These are phyloP conservation scores for Oryzias dopingdopingensis DNA, from an alignment of 2,797 vertebrate genomes.

Conservation along the genomic window DNA sequence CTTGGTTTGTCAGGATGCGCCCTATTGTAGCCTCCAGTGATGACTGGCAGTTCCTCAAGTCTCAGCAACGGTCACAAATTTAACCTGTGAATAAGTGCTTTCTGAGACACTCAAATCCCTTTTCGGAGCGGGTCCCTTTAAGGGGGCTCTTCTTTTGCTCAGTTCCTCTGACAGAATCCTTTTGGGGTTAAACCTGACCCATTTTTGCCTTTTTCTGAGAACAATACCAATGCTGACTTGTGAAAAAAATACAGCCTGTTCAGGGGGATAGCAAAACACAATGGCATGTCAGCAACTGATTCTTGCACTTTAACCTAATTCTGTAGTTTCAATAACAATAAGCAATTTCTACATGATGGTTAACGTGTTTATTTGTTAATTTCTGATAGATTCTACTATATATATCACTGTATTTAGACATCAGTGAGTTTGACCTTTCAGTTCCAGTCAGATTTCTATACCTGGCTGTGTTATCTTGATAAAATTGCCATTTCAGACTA, in stretches of 20 bases:
- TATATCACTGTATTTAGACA: too few relatives aligned
- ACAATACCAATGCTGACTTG: conserved; percentile 21
- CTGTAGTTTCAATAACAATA: neutral
- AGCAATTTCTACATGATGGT: too few relatives aligned
- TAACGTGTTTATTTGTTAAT: too few relatives aligned
- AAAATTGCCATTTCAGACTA: too few relatives aligned
- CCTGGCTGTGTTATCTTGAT: too few relatives aligned
- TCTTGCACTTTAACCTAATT: neutral
- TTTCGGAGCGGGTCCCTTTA: conserved; percentile 41
- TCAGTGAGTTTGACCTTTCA: too few relatives aligned
- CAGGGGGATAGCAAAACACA: neutral
- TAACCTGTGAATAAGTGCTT: conserved; percentile 56
- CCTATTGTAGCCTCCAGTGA: conserved; percentile 20
- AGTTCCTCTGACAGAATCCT: conserved; percentile 27
- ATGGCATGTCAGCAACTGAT: neutral
- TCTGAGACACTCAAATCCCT: conserved; percentile 52
- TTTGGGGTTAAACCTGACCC: conserved; percentile 45
- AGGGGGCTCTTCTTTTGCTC: conserved; percentile 41
- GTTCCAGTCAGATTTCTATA: too few relatives aligned
- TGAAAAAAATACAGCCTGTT: conserved; percentile 16
- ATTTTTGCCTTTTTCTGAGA: conserved; percentile 30
- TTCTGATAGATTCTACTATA: too few relatives aligned
- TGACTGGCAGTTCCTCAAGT: conserved; percentile 36
- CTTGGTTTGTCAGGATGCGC: conserved; percentile 5
- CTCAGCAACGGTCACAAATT: conserved; percentile 44